Percentiles rank a stretch among this genome's conserved stretches.
phyloP scores from a whole-genome alignment of 2,113 vertebrate genomes.

The Atrichornis clamosus region DNA sequence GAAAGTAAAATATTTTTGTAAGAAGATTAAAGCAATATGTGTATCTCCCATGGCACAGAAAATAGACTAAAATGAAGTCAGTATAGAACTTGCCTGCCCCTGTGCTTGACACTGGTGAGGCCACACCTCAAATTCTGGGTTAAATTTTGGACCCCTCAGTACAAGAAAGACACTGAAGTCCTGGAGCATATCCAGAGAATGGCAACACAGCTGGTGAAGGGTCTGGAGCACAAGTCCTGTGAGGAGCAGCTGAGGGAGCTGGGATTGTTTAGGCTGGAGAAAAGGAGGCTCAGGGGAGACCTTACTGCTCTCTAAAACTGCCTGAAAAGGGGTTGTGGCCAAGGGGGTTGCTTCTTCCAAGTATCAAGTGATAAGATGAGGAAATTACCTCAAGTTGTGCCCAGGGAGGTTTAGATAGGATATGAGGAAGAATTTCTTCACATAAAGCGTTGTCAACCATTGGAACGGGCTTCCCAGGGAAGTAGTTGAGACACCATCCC shows the following conservation, averaged over 20 bases:
- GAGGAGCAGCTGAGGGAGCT: neutral
- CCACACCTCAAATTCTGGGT: neutral
- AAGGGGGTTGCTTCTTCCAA: neutral
- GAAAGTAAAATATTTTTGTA: neutral
- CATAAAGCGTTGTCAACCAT: accelerated
- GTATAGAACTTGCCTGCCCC: accelerated
- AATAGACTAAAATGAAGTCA: neutral
- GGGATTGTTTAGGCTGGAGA: neutral
- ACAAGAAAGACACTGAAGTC: neutral
- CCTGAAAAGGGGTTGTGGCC: neutral
- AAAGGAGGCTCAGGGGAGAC: neutral
- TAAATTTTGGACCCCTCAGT: neutral
- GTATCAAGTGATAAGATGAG: neutral
- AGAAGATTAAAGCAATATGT: neutral
- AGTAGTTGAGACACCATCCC: neutral
- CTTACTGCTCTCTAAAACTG: neutral
- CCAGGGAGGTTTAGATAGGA: neutral
- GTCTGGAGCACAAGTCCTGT: neutral
- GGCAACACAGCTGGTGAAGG: neutral
- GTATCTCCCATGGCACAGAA: neutral
- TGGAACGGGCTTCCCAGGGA: neutral
- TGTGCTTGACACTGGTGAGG: neutral
- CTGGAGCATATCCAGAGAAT: neutral
- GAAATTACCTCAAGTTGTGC: neutral
- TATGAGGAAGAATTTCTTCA: neutral